Evolutionary conservation across 2,113 vertebrate genomes (phyloP).

Genomic region (Scomber japonicus): DNA sequence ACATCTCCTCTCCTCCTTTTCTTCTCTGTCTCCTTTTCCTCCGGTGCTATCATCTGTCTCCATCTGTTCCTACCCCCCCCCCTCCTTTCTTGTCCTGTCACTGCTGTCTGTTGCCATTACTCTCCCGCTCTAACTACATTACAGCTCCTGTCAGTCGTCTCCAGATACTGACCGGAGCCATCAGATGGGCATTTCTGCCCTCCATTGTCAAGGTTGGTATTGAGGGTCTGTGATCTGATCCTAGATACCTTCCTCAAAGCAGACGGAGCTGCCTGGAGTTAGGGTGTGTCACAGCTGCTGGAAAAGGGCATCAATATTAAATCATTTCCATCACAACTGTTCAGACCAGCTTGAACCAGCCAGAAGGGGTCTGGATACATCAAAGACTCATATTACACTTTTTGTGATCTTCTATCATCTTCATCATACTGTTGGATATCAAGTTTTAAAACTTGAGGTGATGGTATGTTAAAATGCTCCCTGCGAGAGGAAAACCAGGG

Average conservation of each 20-base stretch:
- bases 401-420: no score
- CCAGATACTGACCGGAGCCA: conserved; percentile 53
- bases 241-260: conserved; percentile 11
- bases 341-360: not conserved
- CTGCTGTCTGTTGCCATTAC: conserved; percentile 74
- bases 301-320: not conserved
- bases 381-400: no score
- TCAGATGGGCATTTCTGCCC: conserved; percentile 53
- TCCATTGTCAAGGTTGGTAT: conserved; percentile 59
- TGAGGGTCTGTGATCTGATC: conserved; percentile 49
- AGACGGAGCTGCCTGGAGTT: not conserved
- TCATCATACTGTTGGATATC: no score
- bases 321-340: not conserved
- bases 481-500: no score
- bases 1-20: conserved; percentile 16
- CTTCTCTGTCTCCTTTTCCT: conserved; percentile 51
- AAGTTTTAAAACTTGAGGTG: no score
- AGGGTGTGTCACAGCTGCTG: conserved; percentile 14
- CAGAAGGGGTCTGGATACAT: not conserved
- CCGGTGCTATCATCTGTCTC: conserved; percentile 74
- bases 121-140: conserved; percentile 72
- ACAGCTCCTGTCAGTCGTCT: conserved; percentile 65
- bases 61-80: conserved; percentile 64
- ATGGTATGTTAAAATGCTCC: no score
- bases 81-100: conserved; percentile 68